These are phyloP conservation scores for Kryptolebias marmoratus DNA, from an alignment of 2,113 vertebrate genomes.

Conservation along the genomic window DNA sequence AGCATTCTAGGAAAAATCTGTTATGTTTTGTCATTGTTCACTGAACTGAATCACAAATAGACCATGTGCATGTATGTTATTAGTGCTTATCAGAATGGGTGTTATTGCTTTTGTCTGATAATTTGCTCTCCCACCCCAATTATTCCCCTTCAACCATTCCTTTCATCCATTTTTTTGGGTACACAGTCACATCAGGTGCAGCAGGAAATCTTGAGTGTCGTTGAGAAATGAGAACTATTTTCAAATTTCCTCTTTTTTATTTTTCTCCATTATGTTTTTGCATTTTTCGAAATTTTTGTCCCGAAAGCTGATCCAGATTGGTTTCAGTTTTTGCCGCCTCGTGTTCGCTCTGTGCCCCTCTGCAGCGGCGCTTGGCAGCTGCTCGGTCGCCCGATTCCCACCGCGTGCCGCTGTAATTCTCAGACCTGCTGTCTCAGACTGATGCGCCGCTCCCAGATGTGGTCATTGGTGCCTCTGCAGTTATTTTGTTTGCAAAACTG, in stretches of 20 bases:
- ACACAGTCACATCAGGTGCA: conserved; percentile 41
- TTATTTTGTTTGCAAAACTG: conserved; percentile 54
- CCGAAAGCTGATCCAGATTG: background rate
- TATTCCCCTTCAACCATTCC: conserved; percentile 6
- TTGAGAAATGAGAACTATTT: background rate
- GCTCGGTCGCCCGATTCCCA: conserved; percentile 3
- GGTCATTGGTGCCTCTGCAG: conserved; percentile 34
- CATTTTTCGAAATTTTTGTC: background rate
- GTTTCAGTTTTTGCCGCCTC: conserved; percentile 1
- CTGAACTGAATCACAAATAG: conserved; percentile 5
- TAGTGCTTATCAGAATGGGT: conserved; percentile 14
- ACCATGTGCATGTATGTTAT: background rate
- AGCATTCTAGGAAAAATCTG: background rate
- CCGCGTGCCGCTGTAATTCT: conserved; percentile 14
- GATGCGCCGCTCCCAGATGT: conserved; percentile 57
- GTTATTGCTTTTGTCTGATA: conserved; percentile 31
- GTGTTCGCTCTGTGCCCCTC: background rate
- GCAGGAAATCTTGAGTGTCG: conserved; percentile 11
- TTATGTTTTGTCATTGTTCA: background rate
- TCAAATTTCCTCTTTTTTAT: background rate
- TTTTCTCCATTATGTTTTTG: background rate
- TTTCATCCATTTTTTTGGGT: conserved; percentile 44
- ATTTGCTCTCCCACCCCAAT: conserved; percentile 21
- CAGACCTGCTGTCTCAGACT: conserved; percentile 41
- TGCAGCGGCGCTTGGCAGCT: conserved; percentile 41